Evolutionary conservation across 2,113 vertebrate species (phyloP).

Genomic region (Chaetops frenatus): DNA sequence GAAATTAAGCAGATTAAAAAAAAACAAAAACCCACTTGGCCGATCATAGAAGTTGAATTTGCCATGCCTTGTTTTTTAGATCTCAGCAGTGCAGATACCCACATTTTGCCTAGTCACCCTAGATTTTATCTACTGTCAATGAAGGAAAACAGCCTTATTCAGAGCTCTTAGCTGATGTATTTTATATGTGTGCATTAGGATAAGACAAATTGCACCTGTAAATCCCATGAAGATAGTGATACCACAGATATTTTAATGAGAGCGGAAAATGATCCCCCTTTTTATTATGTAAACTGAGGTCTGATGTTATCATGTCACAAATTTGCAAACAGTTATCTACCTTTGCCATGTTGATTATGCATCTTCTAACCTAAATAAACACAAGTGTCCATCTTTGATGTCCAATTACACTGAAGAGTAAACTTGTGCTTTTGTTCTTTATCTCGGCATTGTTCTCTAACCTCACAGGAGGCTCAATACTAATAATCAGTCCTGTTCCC

Average conservation of each 20-base stretch:
- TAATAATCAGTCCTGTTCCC: neutral
- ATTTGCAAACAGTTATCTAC: neutral
- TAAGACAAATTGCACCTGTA: neutral
- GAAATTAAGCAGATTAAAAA: neutral
- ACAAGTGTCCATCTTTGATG: neutral
- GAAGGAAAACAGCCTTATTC: neutral
- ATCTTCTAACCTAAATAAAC: constrained; percentile 12
- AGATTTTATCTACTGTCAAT: neutral
- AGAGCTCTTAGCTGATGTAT: neutral
- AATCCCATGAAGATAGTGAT: neutral
- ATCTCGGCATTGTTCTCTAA: neutral
- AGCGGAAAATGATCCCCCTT: neutral
- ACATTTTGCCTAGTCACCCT: neutral
- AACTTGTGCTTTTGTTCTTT: neutral
- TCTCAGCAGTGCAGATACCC: neutral
- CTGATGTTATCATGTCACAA: neutral
- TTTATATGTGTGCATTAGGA: neutral
- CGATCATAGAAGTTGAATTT: neutral
- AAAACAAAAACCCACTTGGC: accelerated
- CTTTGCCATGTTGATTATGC: neutral
- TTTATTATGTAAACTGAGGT: neutral
- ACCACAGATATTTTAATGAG: neutral
- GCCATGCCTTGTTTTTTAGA: neutral
- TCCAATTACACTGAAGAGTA: neutral
- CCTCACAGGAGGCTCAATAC: neutral